Percentiles rank a stretch among this genome's conserved stretches.
Evolutionary conservation across 1,140 invertebrate species (phyloP).

Genomic region (Papilio aristodemus): DNA sequence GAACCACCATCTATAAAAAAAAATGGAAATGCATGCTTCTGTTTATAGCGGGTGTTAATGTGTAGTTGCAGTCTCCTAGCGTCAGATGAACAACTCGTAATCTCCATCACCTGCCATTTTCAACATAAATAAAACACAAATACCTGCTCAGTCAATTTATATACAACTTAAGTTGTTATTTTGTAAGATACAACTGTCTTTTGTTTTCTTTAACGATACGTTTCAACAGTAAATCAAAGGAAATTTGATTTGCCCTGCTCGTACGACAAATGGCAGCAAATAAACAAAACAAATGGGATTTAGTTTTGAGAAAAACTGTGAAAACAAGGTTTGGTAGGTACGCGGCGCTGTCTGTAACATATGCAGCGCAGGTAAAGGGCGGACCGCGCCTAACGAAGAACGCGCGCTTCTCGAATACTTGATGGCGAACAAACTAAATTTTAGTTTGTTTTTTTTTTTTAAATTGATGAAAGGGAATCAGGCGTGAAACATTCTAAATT

Average conservation of each 20-base stretch:
- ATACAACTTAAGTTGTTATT: neutral
- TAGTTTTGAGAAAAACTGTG: conserved; percentile 65
- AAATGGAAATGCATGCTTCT: too few species aligned
- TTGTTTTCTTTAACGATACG: conserved; percentile 59
- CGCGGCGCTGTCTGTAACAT: conserved; percentile 61
- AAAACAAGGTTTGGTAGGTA: conserved; percentile 44
- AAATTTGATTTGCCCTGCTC: conserved; percentile 70
- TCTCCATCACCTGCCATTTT: neutral
- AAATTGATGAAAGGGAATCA: conserved; percentile 26
- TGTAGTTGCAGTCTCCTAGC: too few species aligned
- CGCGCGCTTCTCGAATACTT: conserved; percentile 64
- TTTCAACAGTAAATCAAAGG: conserved; percentile 64
- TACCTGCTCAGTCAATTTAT: neutral
- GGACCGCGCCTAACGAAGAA: conserved; percentile 66
- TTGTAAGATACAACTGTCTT: conserved; percentile 37
- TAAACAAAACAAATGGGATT: conserved; percentile 70
- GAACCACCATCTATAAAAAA: too few species aligned
- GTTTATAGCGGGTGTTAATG: too few species aligned
- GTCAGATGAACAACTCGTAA: too few species aligned
- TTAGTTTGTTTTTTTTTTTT: conserved; percentile 50
- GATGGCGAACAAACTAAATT: conserved; percentile 60
- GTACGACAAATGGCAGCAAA: conserved; percentile 72
- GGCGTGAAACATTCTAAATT: neutral
- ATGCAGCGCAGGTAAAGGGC: conserved; percentile 72
- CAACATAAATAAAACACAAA: neutral